These are phyloP conservation scores for Apogon talboti DNA, from an alignment of 2,797 vertebrate species.

Conservation along the genomic window DNA sequence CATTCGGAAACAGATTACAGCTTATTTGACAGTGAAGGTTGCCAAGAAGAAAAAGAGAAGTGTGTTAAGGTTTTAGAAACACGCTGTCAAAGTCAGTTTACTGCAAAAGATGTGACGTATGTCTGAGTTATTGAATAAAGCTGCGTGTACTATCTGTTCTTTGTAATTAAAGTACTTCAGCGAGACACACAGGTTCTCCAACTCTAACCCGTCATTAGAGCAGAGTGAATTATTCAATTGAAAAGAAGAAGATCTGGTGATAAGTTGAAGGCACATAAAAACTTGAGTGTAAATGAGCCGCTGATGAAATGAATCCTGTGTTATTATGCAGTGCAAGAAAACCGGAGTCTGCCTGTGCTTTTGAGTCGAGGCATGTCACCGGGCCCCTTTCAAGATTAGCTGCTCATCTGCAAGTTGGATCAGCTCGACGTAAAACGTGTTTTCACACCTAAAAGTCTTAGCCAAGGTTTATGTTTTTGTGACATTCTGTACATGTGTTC, in stretches of 20 bases:
- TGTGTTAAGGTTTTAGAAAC: constrained; percentile 14
- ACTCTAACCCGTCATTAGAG: constrained; percentile 21
- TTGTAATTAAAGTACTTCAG: constrained; percentile 9
- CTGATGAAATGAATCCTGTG: constrained; percentile 15
- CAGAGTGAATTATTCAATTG: constrained; percentile 9
- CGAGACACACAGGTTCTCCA: constrained; percentile 9
- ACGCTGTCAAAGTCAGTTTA: not conserved
- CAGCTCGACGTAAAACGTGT: no score
- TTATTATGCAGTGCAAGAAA: constrained; percentile 22
- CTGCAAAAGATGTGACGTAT: not conserved
- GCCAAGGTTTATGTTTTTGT: no score
- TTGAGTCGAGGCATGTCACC: not conserved
- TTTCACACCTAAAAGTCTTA: no score
- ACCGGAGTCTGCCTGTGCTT: not conserved
- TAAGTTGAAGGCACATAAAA: constrained; percentile 22
- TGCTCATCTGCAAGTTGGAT: no score
- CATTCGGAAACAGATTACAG: constrained; percentile 9
- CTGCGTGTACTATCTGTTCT: not conserved
- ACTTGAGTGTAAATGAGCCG: not conserved
- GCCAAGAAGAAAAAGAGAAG: not conserved
- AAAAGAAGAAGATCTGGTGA: constrained; percentile 29
- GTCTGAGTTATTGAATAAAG: not conserved
- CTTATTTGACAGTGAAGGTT: not conserved
- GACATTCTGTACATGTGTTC: no score
- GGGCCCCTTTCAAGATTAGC: not conserved